These are phyloP conservation scores for Grammomys surdaster DNA, from an alignment of 2,113 vertebrate genomes.

Conservation along the genomic window DNA sequence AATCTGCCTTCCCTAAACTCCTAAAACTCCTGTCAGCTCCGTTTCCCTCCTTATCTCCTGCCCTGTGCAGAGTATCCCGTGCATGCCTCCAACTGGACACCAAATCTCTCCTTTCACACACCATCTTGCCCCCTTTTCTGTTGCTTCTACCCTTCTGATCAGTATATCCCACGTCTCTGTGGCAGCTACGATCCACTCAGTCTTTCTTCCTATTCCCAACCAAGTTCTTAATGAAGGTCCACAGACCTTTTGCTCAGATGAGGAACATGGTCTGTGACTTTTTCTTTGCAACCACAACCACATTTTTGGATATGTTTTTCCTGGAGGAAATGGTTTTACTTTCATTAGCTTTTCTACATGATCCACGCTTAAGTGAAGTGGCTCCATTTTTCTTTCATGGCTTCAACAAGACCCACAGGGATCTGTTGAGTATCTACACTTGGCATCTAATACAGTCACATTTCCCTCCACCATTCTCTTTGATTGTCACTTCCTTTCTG, in stretches of 20 bases:
- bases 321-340: neutral
- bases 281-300: neutral
- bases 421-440: neutral
- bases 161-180: neutral
- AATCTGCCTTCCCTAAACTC: neutral
- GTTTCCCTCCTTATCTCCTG: neutral
- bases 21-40: neutral
- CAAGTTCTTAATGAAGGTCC: neutral
- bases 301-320: neutral
- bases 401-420: slow-evolving; percentile 3
- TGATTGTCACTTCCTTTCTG: neutral
- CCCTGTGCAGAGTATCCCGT: neutral
- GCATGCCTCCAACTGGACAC: neutral
- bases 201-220: neutral
- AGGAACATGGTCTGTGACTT: neutral
- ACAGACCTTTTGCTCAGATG: neutral
- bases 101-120: neutral
- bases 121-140: neutral
- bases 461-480: neutral
- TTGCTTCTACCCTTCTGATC: neutral
- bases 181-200: neutral
- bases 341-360: slow-evolving; percentile 28
- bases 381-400: neutral
- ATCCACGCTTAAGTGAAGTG: neutral
- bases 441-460: neutral